A percentile compares a stretch with the other conserved stretches of the same genome.
These are phyloP conservation scores for Rhynchomys soricoides DNA, from an alignment of 2,113 vertebrate species.

Conservation along the genomic window DNA sequence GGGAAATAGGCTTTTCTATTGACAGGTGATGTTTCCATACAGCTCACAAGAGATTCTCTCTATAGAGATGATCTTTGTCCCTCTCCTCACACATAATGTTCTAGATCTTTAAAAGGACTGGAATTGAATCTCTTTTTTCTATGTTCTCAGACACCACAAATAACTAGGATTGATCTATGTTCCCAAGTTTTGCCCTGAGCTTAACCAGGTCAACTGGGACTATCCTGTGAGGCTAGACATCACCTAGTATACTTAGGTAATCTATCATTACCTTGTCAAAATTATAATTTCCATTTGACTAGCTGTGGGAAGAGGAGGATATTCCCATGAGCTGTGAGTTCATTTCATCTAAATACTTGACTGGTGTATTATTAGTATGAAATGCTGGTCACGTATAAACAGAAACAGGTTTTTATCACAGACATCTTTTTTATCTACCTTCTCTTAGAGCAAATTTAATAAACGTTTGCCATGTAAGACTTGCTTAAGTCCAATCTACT, in stretches of 20 bases:
- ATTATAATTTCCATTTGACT: not conserved
- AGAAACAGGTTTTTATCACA: not conserved
- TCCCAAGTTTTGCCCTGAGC: not conserved
- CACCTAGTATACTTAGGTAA: not conserved
- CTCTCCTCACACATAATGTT: not conserved
- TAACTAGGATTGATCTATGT: no score
- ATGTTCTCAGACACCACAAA: not conserved
- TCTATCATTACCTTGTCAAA: not conserved
- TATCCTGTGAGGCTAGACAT: not conserved
- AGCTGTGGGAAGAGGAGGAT: not conserved
- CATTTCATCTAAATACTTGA: not conserved
- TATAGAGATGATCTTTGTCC: not conserved
- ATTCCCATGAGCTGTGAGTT: not conserved
- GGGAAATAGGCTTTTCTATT: no score
- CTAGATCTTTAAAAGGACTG: constrained; percentile 42
- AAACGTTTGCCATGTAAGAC: not conserved
- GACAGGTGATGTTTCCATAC: no score
- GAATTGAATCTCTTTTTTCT: not conserved
- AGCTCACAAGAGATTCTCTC: no score
- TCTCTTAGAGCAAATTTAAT: constrained; percentile 29
- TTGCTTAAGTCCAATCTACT: not conserved
- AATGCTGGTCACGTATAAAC: not conserved
- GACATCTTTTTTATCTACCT: not conserved
- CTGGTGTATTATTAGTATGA: not conserved
- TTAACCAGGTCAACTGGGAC: not conserved